Percentiles rank a stretch among this genome's conserved stretches.
Evolutionary conservation across 2,888 invertebrate genomes (phyloP).

Genomic region (Drosophila colorata): DNA sequence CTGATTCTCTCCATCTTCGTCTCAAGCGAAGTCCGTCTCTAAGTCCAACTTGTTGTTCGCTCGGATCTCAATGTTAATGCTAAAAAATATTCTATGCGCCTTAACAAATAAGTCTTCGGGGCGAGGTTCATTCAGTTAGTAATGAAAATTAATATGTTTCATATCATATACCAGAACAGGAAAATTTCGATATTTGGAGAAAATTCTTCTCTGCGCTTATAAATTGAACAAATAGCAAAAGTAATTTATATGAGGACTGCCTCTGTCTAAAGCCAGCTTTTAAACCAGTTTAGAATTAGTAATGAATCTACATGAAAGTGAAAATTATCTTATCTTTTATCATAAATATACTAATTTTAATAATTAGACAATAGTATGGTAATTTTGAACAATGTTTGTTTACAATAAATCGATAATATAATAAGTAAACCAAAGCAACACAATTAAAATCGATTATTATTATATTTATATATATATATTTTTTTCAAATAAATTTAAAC

Average conservation of each 20-base stretch:
- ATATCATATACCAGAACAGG: too few species aligned
- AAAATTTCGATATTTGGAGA: too few species aligned
- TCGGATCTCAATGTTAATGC: constrained; percentile 61
- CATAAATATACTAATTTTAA: background rate
- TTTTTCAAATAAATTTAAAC: too few species aligned
- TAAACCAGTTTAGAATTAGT: constrained; percentile 8
- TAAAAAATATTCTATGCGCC: constrained; percentile 64
- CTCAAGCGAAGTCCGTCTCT: constrained; percentile 31
- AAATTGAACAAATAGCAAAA: background rate
- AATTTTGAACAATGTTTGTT: too few species aligned
- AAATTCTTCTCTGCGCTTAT: too few species aligned
- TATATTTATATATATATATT: too few species aligned
- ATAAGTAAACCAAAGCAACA: too few species aligned
- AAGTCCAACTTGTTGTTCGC: constrained; percentile 10
- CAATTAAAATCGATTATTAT: too few species aligned
- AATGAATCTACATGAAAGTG: background rate
- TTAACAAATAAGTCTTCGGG: constrained; percentile 15
- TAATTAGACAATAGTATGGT: background rate
- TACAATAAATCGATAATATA: too few species aligned
- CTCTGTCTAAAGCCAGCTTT: background rate
- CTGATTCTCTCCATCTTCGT: constrained; percentile 39
- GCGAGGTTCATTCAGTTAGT: constrained; percentile 37
- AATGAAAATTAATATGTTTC: too few species aligned
- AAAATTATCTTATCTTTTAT: background rate
- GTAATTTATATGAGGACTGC: background rate